A percentile compares a stretch with the other conserved stretches of the same genome.
Conservation (phyloP, 2,888 invertebrate genomes). For the Sycophila texana region DNA sequence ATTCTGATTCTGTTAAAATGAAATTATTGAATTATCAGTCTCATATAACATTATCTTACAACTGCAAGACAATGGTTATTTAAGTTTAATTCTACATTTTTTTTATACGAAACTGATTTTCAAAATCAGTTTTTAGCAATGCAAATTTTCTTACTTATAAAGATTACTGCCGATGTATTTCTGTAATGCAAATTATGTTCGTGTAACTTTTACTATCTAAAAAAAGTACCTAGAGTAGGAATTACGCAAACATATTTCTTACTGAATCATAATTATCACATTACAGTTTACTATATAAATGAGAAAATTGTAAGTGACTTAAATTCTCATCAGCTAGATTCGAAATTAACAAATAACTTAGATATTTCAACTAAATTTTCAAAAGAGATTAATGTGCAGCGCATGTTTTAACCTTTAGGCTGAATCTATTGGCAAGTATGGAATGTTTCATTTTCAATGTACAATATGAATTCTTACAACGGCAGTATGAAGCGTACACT, state of each 20-base stretch:
- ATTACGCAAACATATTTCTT: neutral
- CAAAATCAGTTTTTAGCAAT: conserved; percentile 9
- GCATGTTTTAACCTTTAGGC: conserved; percentile 4
- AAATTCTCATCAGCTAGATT: neutral
- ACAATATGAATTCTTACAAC: conserved; percentile 39
- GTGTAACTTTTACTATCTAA: no score
- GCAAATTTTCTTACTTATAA: conserved; percentile 24
- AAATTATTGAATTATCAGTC: conserved; percentile 54
- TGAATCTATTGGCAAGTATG: conserved; percentile 43
- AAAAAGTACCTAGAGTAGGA: no score
- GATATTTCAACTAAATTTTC: conserved; percentile 7
- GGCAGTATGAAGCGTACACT: conserved; percentile 19
- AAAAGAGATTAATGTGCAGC: conserved; percentile 17
- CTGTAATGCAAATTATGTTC: neutral
- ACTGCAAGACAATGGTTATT: conserved; percentile 36
- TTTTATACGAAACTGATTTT: conserved; percentile 32
- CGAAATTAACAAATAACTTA: conserved; percentile 12
- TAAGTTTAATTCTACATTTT: conserved; percentile 17
- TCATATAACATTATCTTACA: conserved; percentile 48
- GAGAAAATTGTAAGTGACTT: neutral
- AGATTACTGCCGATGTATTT: conserved; percentile 27
- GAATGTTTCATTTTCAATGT: conserved; percentile 53
- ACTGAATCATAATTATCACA: neutral
- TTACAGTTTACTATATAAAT: neutral
- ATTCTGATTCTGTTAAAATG: conserved; percentile 15